Evolutionary conservation across 2,113 vertebrate species (phyloP).

Genomic region (Tupaia chinensis): DNA sequence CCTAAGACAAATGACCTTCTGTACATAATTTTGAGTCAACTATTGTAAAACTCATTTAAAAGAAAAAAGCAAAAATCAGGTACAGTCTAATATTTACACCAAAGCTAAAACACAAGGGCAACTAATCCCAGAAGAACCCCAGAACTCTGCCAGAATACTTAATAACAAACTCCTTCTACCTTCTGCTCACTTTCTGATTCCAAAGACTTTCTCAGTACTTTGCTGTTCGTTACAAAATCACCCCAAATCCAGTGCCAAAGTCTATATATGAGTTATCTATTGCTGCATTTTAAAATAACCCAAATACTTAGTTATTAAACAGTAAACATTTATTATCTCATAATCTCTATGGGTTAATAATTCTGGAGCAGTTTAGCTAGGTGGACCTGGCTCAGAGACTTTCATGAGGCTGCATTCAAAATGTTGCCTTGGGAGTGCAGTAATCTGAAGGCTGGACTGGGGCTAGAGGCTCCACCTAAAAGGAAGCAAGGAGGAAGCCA

Average conservation of each 20-base stretch:
- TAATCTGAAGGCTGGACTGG: not conserved
- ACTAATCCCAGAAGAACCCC: not conserved
- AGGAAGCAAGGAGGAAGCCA: not conserved
- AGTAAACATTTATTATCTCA: not conserved
- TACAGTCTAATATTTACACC: slow-evolving; percentile 19
- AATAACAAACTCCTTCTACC: slow-evolving; percentile 19
- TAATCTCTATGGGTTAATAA: not conserved
- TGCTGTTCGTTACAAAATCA: not conserved
- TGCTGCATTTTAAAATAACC: slow-evolving; percentile 3
- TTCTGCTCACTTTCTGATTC: not conserved
- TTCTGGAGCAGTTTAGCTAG: not conserved
- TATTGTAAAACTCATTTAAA: slow-evolving; percentile 49
- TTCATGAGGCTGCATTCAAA: not conserved
- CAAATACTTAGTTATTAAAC: not conserved
- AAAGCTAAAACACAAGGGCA: slow-evolving; percentile 31
- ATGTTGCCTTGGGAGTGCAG: not conserved
- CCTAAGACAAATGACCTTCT: slow-evolving; percentile 64
- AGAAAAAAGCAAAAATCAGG: not conserved
- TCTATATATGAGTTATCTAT: not conserved
- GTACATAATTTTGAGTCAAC: slow-evolving; percentile 20
- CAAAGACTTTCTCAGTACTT: slow-evolving; percentile 1
- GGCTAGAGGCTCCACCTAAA: not conserved
- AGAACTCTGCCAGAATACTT: slow-evolving; percentile 42
- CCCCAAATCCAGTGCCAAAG: not conserved
- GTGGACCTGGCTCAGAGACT: not conserved